Evolutionary conservation across 2,888 invertebrate genomes (phyloP).

Genomic region (Caenorhabditis macrosperma): DNA sequence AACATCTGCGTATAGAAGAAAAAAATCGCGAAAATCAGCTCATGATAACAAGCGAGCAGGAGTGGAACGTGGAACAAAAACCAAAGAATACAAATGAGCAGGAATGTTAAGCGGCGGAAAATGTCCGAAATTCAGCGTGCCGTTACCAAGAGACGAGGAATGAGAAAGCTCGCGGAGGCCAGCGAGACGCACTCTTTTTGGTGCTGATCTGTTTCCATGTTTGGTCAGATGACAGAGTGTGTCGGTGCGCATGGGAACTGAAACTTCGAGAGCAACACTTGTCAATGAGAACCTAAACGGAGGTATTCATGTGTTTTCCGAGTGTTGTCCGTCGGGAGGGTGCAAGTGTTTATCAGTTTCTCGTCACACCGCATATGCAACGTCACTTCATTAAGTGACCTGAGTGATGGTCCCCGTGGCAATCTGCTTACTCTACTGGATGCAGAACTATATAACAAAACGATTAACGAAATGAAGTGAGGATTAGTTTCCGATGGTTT

Average conservation of each 20-base stretch:
- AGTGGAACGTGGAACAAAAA: neutral
- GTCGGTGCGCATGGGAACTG: slow-evolving; percentile 32
- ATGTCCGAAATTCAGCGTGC: slow-evolving; percentile 8
- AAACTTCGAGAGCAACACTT: slow-evolving; percentile 14
- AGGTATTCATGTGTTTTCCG: neutral
- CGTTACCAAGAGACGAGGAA: slow-evolving; percentile 48
- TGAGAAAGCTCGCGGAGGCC: slow-evolving; percentile 18
- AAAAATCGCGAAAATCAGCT: neutral
- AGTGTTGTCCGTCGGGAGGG: too few relatives aligned
- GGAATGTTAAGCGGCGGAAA: neutral
- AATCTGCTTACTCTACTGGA: too few relatives aligned
- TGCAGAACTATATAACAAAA: too few relatives aligned
- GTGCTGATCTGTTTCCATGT: slow-evolving; percentile 47
- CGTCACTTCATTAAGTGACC: too few relatives aligned
- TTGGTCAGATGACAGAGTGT: slow-evolving; percentile 23
- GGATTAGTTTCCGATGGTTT: too few relatives aligned
- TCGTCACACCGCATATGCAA: too few relatives aligned
- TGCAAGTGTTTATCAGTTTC: too few relatives aligned
- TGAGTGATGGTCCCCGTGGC: too few relatives aligned
- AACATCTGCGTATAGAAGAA: neutral
- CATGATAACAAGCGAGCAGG: neutral
- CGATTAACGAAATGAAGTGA: too few relatives aligned
- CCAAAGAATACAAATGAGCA: too few relatives aligned
- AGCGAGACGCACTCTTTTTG: slow-evolving; percentile 30
- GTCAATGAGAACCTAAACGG: neutral